These are phyloP conservation scores for Pyrrhosoma nymphula DNA, from an alignment of 2,888 invertebrate species.

Conservation along the genomic window DNA sequence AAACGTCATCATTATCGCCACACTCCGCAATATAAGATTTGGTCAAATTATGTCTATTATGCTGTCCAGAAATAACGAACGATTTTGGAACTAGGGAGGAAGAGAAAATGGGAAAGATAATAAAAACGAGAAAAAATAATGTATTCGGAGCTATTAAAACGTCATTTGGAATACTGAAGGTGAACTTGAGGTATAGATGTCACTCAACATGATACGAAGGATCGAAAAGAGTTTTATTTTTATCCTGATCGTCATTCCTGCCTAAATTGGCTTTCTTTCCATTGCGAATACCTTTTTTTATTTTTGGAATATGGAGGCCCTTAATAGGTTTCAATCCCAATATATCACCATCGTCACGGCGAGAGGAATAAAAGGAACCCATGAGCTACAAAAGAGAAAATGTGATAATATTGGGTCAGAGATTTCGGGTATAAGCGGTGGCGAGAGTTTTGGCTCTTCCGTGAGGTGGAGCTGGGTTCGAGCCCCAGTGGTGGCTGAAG, in stretches of 20 bases:
- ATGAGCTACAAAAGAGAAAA: no score
- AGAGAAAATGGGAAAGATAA: not conserved
- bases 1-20: constrained; percentile 34
- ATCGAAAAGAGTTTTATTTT: not conserved
- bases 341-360: no score
- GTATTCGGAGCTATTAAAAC: not conserved
- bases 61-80: constrained; percentile 31
- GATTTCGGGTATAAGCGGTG: no score
- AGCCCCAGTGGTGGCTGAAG: no score
- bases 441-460: no score
- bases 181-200: not conserved
- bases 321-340: no score
- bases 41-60: not conserved
- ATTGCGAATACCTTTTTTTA: not conserved
- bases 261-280: not conserved
- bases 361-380: no score
- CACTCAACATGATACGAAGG: not conserved
- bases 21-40: not conserved
- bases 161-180: not conserved
- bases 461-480: no score
- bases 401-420: no score
- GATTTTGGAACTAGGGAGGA: not conserved
- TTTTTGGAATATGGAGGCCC: not conserved
- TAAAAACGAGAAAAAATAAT: not conserved
- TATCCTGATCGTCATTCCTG: not conserved